Evolutionary conservation across 1,140 invertebrate genomes (phyloP).

Genomic region (Pseudomyrmex gracilis): DNA sequence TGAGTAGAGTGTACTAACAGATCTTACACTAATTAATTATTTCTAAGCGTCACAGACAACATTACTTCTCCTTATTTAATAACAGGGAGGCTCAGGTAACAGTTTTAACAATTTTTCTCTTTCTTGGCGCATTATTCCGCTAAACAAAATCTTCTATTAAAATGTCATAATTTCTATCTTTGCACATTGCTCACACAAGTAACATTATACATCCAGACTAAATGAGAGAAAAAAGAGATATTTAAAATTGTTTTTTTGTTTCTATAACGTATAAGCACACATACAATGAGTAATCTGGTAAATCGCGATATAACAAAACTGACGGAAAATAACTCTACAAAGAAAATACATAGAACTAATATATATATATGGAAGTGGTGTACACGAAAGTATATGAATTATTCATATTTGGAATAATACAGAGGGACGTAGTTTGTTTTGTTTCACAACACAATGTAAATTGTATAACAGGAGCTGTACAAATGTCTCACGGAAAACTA

Average conservation of each 20-base stretch:
- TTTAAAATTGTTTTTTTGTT: background rate
- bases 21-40: constrained; percentile 43
- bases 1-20: constrained; percentile 60
- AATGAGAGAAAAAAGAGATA: background rate
- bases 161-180: background rate
- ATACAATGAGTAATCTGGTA: constrained; percentile 4
- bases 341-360: background rate
- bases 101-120: constrained; percentile 72
- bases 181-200: background rate
- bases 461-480: constrained; percentile 11
- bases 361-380: background rate
- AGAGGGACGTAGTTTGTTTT: background rate
- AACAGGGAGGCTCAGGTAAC: constrained; percentile 76
- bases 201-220: background rate
- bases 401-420: constrained; percentile 53
- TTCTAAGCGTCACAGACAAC: constrained; percentile 62
- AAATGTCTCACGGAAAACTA: constrained; percentile 28
- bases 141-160: constrained; percentile 37
- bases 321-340: constrained; percentile 8
- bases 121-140: constrained; percentile 31
- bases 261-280: background rate
- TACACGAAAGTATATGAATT: constrained; percentile 3
- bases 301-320: constrained; percentile 22
- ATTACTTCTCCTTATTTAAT: constrained; percentile 60
- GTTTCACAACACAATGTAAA: too few species aligned